phyloP scores from a whole-genome alignment of 2,113 vertebrate species.

The Cyphomyrus discorhynchus region DNA sequence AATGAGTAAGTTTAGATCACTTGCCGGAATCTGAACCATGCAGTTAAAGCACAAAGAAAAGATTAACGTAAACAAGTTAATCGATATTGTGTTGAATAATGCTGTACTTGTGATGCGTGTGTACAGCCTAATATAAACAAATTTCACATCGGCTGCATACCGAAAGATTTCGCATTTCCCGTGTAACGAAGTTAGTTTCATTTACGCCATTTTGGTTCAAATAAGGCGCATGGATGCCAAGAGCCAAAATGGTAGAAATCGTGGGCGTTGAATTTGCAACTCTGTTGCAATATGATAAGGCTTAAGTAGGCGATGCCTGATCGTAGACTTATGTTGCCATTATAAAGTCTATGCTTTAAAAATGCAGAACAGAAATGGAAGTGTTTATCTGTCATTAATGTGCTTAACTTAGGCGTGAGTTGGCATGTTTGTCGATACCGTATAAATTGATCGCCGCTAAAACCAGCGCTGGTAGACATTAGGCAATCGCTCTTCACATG shows the following conservation, averaged over 20 bases:
- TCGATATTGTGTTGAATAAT: neutral
- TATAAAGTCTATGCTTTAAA: neutral
- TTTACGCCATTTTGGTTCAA: slow-evolving; percentile 17
- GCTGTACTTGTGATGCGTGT: neutral
- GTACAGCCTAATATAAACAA: neutral
- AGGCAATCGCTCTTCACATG: neutral
- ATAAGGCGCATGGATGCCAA: neutral
- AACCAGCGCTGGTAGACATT: neutral
- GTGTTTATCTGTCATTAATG: neutral
- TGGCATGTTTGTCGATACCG: neutral
- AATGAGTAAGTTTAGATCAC: neutral
- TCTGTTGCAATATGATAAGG: neutral
- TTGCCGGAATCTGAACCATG: neutral
- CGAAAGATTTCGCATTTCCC: neutral
- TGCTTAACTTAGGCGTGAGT: neutral
- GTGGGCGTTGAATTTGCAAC: neutral
- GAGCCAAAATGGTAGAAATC: slow-evolving; percentile 11
- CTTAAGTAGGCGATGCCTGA: neutral
- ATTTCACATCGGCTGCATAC: neutral
- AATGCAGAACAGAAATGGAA: neutral
- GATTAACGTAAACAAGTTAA: neutral
- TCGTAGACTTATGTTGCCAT: neutral
- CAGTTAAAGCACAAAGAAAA: neutral
- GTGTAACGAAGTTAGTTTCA: neutral
- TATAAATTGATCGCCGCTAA: neutral